Base-by-base conservation (phyloP, 2,113 vertebrate genomes). In the Astatoreochromis straeleni region DNA sequence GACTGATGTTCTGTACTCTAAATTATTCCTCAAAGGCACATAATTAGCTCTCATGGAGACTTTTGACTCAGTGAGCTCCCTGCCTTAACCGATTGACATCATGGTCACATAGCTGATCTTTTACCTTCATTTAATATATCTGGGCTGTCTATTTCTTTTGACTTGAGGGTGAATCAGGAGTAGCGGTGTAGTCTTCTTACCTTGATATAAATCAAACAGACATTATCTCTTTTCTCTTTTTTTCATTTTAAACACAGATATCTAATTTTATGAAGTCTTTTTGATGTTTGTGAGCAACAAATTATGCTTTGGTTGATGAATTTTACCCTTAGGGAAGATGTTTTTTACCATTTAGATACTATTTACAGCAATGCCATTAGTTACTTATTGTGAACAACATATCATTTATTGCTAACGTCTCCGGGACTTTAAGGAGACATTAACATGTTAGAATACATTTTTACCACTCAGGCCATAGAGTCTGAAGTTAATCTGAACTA, bases 161-260 rank as follows among this genome's bases (percentile, higher is more conserved):
- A 94, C 89, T 92, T 81, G 57, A 88, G 93, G 92, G 83, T 80
- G 51, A 94, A 91, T 88, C 24, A 90, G 82, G 80, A 45, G 57
- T 42, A 88, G 70, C 63, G 55, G 55, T 84, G 45, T 31, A 88
- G 29, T 80, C 63, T 26, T 80, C 60, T 86, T 87, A 89, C 58
- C 68, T 83, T 94, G 86, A 96, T 80, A 42, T 93, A 81, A 93
- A 87, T 92, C 11, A 93, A 92, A 88, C 82, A n/a, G 94, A 94
- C 91, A 89, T 92, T 81, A 83, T 83, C 81, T 80, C 63, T 92
- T 92, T 79, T 47, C 14, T 84, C 63, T 84, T 70, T 42, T 51
- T 51, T 29, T 10, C 24, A 82, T 85, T 91, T 83, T 54, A 81
- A 93, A 87, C 83, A 81, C 70, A 80, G 45, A 87, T 82, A 89